Conservation (phyloP, 2,888 invertebrate species). For the Tenthredo mesomela region DNA sequence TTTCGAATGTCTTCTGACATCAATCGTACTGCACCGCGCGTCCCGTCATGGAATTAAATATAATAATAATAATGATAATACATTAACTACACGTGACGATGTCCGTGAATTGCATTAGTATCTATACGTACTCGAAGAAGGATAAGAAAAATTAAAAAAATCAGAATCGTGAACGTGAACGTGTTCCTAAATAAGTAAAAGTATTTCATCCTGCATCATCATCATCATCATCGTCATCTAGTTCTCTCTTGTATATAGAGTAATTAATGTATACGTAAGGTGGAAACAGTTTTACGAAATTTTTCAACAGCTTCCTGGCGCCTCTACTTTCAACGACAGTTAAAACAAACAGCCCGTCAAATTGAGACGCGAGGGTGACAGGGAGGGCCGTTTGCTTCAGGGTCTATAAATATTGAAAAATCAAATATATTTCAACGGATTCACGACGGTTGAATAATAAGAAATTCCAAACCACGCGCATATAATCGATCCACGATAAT, state of each 20-base stretch:
- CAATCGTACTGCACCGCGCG: neutral
- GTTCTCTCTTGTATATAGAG: neutral
- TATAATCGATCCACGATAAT: neutral
- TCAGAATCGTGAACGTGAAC: neutral
- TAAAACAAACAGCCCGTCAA: conserved; percentile 66
- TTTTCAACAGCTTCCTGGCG: conserved; percentile 60
- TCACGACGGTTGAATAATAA: neutral
- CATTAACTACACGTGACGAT: conserved; percentile 36
- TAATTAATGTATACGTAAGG: conserved; percentile 55
- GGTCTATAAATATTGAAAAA: conserved; percentile 46
- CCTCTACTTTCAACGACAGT: conserved; percentile 66
- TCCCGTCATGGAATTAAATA: conserved; percentile 16
- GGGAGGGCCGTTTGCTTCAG: conserved; percentile 19
- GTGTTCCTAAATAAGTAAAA: neutral
- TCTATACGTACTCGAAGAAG: neutral
- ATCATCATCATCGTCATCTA: no score
- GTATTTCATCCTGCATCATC: neutral
- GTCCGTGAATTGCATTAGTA: conserved; percentile 3
- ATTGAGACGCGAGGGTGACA: conserved; percentile 50
- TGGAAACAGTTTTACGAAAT: conserved; percentile 55
- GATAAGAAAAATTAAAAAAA: neutral
- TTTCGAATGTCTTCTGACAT: conserved; percentile 5
- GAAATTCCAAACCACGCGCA: conserved; percentile 3
- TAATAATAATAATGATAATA: conserved; percentile 29
- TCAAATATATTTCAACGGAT: conserved; percentile 41